phyloP scores from a whole-genome alignment of 2,797 vertebrate genomes.

The Artibeus jamaicensis region DNA sequence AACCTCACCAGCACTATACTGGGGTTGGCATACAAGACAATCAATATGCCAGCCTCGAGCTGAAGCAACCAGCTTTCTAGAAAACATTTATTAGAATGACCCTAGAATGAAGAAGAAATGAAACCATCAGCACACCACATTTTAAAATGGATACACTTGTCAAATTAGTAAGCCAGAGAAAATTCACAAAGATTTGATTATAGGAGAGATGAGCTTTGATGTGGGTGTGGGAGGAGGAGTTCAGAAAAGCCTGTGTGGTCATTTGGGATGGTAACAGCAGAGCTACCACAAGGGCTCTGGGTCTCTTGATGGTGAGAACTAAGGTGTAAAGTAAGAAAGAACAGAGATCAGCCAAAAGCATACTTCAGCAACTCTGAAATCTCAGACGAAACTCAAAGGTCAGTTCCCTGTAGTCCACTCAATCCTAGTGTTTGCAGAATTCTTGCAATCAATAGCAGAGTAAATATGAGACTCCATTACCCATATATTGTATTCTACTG shows the following conservation, averaged over 20 bases:
- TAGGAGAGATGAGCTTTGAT: not conserved
- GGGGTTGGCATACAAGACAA: not conserved
- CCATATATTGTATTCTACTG: not conserved
- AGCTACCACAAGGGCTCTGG: not conserved
- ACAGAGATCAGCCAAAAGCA: not conserved
- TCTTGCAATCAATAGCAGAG: not conserved
- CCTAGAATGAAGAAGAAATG: not conserved
- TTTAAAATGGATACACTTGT: not conserved
- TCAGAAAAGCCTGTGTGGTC: not conserved
- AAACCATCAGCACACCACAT: not conserved
- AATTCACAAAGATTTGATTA: not conserved
- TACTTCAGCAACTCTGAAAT: constrained; percentile 15
- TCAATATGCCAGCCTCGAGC: not conserved
- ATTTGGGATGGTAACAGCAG: not conserved
- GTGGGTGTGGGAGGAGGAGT: not conserved
- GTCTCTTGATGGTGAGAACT: not conserved
- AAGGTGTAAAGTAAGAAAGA: not conserved
- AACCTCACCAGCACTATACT: not conserved
- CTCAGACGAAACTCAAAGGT: not conserved
- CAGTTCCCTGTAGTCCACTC: not conserved
- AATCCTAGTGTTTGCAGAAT: not conserved
- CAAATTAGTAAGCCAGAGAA: not conserved
- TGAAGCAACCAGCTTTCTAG: not conserved
- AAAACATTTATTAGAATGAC: not conserved
- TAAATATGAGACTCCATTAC: not conserved